phyloP scores from a whole-genome alignment of 2,113 vertebrate genomes.

The Ia io region DNA sequence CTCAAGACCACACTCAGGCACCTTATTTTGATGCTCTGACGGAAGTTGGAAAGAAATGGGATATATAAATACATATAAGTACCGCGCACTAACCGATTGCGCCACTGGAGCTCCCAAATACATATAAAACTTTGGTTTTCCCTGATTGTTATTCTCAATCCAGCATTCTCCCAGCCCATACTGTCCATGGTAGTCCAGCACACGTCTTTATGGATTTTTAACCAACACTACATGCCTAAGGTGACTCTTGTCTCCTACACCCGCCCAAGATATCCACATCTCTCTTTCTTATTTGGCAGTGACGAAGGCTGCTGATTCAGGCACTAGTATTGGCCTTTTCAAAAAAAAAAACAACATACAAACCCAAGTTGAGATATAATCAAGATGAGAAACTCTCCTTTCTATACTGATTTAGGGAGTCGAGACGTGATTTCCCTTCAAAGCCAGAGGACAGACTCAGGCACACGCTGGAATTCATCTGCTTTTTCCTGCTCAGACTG shows the following conservation, averaged over 20 bases:
- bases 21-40: neutral
- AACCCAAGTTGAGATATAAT: neutral
- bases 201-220: neutral
- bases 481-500: neutral
- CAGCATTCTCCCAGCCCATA: neutral
- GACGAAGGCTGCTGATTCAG: neutral
- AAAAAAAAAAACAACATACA: neutral
- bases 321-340: neutral
- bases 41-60: neutral
- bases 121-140: neutral
- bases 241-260: neutral
- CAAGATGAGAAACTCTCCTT: neutral
- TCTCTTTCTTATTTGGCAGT: neutral
- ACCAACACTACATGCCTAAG: neutral
- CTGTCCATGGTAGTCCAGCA: neutral
- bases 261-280: neutral
- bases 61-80: neutral
- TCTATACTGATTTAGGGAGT: neutral
- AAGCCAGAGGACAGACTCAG: neutral
- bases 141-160: neutral
- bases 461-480: neutral
- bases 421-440: neutral
- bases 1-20: neutral
- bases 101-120: neutral
- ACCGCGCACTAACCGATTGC: too few species aligned